Evolutionary conservation across 2,888 invertebrate species (phyloP).

Genomic region (Melitaea athalia): DNA sequence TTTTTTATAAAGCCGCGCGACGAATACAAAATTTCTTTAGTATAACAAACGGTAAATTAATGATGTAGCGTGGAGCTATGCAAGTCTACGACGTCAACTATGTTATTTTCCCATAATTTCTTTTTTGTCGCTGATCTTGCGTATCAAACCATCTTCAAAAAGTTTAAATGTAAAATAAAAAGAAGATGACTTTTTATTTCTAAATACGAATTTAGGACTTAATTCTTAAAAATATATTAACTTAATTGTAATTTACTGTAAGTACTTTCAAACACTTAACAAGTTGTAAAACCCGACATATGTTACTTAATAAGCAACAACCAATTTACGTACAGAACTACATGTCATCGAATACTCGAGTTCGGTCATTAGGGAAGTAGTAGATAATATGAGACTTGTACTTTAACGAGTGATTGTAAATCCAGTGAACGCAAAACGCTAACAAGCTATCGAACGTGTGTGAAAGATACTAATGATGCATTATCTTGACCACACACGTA

Average conservation of each 20-base stretch:
- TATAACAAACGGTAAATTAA: constrained; percentile 73
- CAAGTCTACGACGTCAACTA: constrained; percentile 50
- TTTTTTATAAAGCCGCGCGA: constrained; percentile 77
- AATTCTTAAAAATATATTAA: background rate
- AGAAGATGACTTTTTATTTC: too few species aligned
- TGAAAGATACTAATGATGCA: constrained; percentile 43
- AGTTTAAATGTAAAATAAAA: too few species aligned
- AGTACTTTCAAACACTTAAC: background rate
- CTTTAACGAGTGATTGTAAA: constrained; percentile 40
- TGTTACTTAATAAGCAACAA: constrained; percentile 14
- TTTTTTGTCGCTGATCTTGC: constrained; percentile 40
- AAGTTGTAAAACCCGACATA: background rate
- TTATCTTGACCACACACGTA: constrained; percentile 42
- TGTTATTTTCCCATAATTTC: constrained; percentile 71
- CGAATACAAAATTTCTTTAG: constrained; percentile 79
- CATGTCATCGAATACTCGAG: constrained; percentile 29
- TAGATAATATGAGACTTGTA: constrained; percentile 25
- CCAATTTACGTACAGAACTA: constrained; percentile 21
- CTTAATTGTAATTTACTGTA: background rate
- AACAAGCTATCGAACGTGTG: constrained; percentile 40
- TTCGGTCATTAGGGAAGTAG: constrained; percentile 32
- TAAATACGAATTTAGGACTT: too few species aligned
- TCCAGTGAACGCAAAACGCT: constrained; percentile 38
- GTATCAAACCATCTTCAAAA: too few species aligned
- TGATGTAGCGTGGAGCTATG: constrained; percentile 71